A percentile compares a stretch with the other conserved stretches of the same genome.
phyloP scores from a whole-genome alignment of 2,888 invertebrate species.

The Agriopis aurantiaria region DNA sequence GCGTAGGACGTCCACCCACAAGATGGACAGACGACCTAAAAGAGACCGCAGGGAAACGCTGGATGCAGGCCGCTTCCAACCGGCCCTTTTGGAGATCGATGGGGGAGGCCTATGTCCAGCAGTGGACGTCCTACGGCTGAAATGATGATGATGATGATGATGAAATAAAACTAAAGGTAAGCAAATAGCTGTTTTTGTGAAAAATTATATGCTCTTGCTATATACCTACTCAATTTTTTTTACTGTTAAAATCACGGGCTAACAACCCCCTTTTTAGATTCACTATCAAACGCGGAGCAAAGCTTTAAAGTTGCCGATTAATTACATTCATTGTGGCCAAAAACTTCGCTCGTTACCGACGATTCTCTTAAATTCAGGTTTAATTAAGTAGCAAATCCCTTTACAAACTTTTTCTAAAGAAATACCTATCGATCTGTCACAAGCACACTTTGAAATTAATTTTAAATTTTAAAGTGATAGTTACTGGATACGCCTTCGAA shows the following conservation, averaged over 20 bases:
- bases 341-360: slow-evolving; percentile 83
- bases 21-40: too few relatives aligned
- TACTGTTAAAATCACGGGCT: neutral
- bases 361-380: slow-evolving; percentile 77
- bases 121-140: too few relatives aligned
- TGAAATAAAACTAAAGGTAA: neutral
- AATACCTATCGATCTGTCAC: slow-evolving; percentile 73
- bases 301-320: slow-evolving; percentile 76
- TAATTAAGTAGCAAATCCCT: slow-evolving; percentile 79
- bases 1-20: too few relatives aligned
- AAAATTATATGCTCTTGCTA: neutral
- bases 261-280: slow-evolving; percentile 40
- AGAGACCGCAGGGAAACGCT: too few relatives aligned
- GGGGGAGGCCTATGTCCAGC: too few relatives aligned
- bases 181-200: neutral
- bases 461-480: slow-evolving; percentile 33
- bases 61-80: too few relatives aligned
- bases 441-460: slow-evolving; percentile 56
- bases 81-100: too few relatives aligned
- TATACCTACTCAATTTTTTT: neutral
- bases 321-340: slow-evolving; percentile 80
- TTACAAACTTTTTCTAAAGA: slow-evolving; percentile 72
- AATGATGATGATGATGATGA: too few relatives aligned
- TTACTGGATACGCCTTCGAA: slow-evolving; percentile 10
- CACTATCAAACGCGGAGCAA: slow-evolving; percentile 59